Base-by-base conservation (phyloP, 2,113 vertebrate genomes). In the Emberiza fucata region DNA sequence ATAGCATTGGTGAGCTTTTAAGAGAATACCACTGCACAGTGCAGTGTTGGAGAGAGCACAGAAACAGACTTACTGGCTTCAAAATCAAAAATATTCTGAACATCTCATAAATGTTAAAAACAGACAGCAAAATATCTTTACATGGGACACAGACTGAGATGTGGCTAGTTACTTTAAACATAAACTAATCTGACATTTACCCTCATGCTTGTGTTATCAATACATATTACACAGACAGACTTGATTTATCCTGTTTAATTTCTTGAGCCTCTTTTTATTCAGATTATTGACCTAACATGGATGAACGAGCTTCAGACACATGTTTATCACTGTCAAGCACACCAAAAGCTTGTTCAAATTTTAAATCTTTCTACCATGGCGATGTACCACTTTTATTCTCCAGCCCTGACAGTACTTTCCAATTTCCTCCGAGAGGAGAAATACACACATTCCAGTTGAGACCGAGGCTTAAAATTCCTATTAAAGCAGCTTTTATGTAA, bases 401-500 rank as follows among this genome's bases (percentile, higher is more conserved):
- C 85, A 92, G 61, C 63, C 40, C 70, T 73, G 61, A 95, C 71
- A 94, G 60, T 64, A 81, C 68, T 92, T 86, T 88, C 80, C 82
- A 86, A 24, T 95, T 96, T 95, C 91, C 87, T 94, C 63, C 0
- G 1, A 90, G 86, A 86, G 79, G 22, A 81, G 79, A 92, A 96
- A 78, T 63, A 81, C 14, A 73, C 82, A 94, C 90, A 92, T 96
- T 96, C 94, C 91, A 92, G 83, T 93, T 71, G 85, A 91, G 33
- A 93, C 14, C 1, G 5, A 95, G 86, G 88, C 77, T 91, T 88
- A 91, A 96, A 94, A 61, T 72, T 96, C 94, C 96, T 80, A 85
- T 81, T 91, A 96, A 96, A 95, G 86, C 68, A 65, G 85, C 90
- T 97, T 94, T 96, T 92, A 88, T 92, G 94, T 95, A 96, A 92